These are phyloP conservation scores for Albula goreensis DNA, from an alignment of 2,113 vertebrate genomes.

Conservation along the genomic window DNA sequence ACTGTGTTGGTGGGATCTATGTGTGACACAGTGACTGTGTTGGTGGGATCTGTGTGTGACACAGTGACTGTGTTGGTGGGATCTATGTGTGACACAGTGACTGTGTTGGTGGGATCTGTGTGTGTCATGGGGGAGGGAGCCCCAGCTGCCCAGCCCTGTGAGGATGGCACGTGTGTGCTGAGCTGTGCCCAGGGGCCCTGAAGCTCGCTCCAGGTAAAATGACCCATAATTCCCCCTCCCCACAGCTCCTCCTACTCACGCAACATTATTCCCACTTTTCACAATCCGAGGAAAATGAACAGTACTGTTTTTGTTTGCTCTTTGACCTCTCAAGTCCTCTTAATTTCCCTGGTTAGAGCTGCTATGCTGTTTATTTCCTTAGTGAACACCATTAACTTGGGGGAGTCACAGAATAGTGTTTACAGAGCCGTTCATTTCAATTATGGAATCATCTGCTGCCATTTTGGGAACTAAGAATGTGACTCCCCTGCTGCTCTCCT, in stretches of 20 bases:
- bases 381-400: background rate
- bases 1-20: too few species aligned
- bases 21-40: too few species aligned
- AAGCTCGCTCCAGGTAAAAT: background rate
- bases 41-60: background rate
- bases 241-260: background rate
- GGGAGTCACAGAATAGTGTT: background rate
- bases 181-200: background rate
- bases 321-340: background rate
- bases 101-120: background rate
- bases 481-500: background rate
- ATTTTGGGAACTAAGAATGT: background rate
- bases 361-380: background rate
- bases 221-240: background rate
- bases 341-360: background rate
- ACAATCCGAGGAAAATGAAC: background rate
- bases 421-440: background rate
- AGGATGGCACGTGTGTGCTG: too few species aligned
- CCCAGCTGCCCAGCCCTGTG: background rate
- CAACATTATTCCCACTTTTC: background rate
- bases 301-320: background rate
- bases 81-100: background rate
- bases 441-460: background rate
- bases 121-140: background rate
- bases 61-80: conserved; percentile 29